Conservation (phyloP, 2,113 vertebrate species). For the Catharus fuscescens region DNA sequence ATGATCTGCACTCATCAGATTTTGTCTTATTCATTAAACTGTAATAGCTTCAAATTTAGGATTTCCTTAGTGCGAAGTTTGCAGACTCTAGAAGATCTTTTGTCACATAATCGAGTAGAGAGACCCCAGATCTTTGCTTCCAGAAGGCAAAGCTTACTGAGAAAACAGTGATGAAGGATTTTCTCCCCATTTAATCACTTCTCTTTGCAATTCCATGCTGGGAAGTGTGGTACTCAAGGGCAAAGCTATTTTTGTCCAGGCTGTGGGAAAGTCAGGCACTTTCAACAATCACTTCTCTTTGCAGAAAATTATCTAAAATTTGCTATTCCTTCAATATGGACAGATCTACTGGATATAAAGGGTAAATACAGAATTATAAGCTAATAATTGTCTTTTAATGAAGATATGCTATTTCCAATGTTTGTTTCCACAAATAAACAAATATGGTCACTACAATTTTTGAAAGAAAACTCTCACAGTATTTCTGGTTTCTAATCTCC, state of each 20-base stretch:
- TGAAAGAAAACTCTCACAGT: not conserved
- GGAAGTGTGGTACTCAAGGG: not conserved
- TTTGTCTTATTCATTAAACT: not conserved
- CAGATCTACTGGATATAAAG: not conserved
- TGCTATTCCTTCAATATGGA: not conserved
- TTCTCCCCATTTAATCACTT: not conserved
- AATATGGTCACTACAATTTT: not conserved
- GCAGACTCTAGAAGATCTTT: not conserved
- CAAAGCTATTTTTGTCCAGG: not conserved
- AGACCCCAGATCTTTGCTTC: not conserved
- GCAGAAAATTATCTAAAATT: not conserved
- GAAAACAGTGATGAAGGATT: not conserved
- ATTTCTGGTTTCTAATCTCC: not conserved
- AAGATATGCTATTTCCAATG: not conserved
- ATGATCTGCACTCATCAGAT: not conserved
- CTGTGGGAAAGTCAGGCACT: not conserved
- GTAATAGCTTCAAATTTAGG: not conserved
- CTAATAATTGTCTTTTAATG: not conserved
- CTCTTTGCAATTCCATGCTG: not conserved
- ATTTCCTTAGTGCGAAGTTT: not conserved
- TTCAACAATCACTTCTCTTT: not conserved
- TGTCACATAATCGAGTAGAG: not conserved
- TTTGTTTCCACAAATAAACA: not conserved
- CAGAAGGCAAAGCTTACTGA: not conserved
- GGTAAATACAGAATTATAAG: not conserved